phyloP scores from a whole-genome alignment of 2,113 vertebrate species.

The Donacobius atricapilla region DNA sequence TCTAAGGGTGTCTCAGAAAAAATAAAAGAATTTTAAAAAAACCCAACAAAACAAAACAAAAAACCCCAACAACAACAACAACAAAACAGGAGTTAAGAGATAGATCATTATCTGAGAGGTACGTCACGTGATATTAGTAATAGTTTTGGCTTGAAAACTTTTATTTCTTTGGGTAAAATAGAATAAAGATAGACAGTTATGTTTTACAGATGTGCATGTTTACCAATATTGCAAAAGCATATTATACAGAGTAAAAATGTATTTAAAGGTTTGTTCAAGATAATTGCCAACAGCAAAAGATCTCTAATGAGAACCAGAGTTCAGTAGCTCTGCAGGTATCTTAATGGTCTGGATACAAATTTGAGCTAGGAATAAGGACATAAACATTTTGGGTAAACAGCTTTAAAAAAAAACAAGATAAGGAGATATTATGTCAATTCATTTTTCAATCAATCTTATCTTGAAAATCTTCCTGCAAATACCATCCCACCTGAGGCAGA shows the following conservation, averaged over 20 bases:
- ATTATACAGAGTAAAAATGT: background rate
- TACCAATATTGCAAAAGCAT: background rate
- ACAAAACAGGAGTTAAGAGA: background rate
- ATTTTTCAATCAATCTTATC: background rate
- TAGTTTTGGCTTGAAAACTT: background rate
- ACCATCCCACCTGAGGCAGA: background rate
- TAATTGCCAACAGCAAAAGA: background rate
- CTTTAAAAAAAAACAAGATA: background rate
- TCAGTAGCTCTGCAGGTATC: background rate
- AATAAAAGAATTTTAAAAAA: background rate
- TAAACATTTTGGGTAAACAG: background rate
- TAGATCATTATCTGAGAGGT: background rate
- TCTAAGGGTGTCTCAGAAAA: background rate
- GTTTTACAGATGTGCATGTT: background rate
- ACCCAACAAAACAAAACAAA: too few species aligned
- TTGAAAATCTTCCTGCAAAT: background rate
- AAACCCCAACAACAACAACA: background rate
- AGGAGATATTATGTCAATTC: background rate
- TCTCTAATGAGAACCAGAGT: background rate
- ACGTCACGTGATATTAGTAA: background rate
- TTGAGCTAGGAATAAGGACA: background rate
- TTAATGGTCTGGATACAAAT: background rate
- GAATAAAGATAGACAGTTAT: background rate
- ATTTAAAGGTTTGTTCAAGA: background rate
- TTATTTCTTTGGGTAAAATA: background rate